phyloP scores from a whole-genome alignment of 2,113 vertebrate genomes.

The Agelaius tricolor region DNA sequence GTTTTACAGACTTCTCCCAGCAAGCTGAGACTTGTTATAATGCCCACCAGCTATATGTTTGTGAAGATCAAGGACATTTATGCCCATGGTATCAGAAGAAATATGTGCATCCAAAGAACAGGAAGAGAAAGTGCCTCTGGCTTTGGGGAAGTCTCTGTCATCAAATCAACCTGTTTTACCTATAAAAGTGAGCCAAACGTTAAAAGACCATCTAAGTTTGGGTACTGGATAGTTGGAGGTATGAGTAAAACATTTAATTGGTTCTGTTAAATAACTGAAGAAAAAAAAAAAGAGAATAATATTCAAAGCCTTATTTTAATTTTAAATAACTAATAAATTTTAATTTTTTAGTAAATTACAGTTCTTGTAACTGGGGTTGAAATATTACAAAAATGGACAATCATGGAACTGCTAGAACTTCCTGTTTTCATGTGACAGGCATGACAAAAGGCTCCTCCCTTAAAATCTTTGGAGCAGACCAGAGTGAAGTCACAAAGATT shows the following conservation, averaged over 20 bases:
- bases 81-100: neutral
- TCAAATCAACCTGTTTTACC: neutral
- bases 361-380: neutral
- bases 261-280: neutral
- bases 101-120: neutral
- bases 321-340: neutral
- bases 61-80: slow-evolving; percentile 30
- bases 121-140: neutral
- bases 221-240: neutral
- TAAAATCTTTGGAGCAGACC: neutral
- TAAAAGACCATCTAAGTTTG: neutral
- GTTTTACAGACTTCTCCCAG: slow-evolving; percentile 52
- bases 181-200: neutral
- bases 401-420: neutral
- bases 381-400: neutral
- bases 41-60: neutral
- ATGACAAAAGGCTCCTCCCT: neutral
- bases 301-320: neutral
- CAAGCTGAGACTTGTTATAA: slow-evolving; percentile 18
- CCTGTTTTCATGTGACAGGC: neutral
- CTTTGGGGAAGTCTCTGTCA: neutral
- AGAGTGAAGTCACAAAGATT: neutral
- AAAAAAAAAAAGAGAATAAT: neutral
- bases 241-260: neutral
- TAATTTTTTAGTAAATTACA: neutral